Conservation (phyloP, 2,888 invertebrate species). For the Orthosia cruda region DNA sequence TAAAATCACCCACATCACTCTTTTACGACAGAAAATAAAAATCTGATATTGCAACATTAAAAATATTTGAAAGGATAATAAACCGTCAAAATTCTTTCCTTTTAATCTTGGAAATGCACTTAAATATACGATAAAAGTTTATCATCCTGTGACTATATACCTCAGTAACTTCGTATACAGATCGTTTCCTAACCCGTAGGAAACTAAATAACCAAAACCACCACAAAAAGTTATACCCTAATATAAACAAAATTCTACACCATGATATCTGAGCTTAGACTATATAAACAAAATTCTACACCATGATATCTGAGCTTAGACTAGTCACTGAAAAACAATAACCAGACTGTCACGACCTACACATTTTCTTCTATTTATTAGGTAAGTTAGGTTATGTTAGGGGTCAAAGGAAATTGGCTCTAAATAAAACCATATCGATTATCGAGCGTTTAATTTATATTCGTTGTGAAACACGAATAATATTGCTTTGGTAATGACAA, state of each 20-base stretch:
- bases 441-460: constrained; percentile 72
- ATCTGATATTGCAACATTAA: constrained; percentile 49
- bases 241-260: neutral
- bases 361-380: too few relatives aligned
- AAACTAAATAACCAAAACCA: constrained; percentile 48
- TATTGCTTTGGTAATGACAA: constrained; percentile 72
- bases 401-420: constrained; percentile 60
- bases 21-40: constrained; percentile 49
- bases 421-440: constrained; percentile 56
- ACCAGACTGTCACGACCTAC: too few relatives aligned
- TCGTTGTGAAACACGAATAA: constrained; percentile 73
- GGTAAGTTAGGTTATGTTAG: constrained; percentile 11
- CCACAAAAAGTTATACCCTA: neutral
- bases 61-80: constrained; percentile 46
- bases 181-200: constrained; percentile 37
- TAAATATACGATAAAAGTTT: constrained; percentile 59
- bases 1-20: too few relatives aligned
- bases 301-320: too few relatives aligned
- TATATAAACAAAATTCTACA: too few relatives aligned
- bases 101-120: constrained; percentile 58
- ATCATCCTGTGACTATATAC: constrained; percentile 55
- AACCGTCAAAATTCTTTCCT: too few relatives aligned
- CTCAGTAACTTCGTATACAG: constrained; percentile 42
- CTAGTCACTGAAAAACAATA: too few relatives aligned
- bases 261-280: constrained; percentile 32